Conservation (phyloP, 2,797 vertebrate species). For the Zalophus californianus region DNA sequence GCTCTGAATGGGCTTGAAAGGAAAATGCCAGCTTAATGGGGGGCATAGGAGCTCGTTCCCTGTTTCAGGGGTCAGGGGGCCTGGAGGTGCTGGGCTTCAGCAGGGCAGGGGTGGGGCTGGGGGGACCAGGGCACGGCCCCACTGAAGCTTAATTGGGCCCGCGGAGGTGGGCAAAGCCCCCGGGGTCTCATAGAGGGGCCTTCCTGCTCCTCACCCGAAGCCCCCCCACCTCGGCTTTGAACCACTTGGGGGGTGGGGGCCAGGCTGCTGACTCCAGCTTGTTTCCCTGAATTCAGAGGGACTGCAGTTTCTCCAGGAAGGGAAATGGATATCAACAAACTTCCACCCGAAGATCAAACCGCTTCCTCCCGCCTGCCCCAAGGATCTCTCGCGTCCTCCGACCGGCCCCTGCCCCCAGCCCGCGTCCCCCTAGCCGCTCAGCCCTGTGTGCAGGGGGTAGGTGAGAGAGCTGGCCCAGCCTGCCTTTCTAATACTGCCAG, state of each 20-base stretch:
- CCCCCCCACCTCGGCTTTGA: not conserved
- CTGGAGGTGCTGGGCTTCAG: not conserved
- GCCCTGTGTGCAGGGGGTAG: not conserved
- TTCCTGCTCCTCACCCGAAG: not conserved
- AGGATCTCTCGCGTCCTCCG: not conserved
- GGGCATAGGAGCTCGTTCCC: not conserved
- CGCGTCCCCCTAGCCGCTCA: not conserved
- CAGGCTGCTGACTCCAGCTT: not conserved
- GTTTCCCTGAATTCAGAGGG: not conserved
- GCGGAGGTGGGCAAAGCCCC: not conserved
- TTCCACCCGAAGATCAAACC: not conserved
- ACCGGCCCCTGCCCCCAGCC: not conserved
- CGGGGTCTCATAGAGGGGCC: not conserved
- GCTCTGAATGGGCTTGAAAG: rapidly evolving
- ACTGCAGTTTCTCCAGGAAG: not conserved
- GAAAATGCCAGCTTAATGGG: too few species aligned
- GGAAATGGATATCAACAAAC: slow-evolving; percentile 29
- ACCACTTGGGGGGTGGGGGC: not conserved
- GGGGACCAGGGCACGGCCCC: not conserved
- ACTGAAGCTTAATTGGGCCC: not conserved
- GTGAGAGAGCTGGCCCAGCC: rapidly evolving
- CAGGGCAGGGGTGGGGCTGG: rapidly evolving
- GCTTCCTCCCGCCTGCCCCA: not conserved
- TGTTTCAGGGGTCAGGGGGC: rapidly evolving
- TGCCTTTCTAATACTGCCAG: not conserved